Percentiles rank a stretch among this genome's conserved stretches.
phyloP scores from a whole-genome alignment of 2,797 vertebrate genomes.

The Hippopotamyrus pictus region DNA sequence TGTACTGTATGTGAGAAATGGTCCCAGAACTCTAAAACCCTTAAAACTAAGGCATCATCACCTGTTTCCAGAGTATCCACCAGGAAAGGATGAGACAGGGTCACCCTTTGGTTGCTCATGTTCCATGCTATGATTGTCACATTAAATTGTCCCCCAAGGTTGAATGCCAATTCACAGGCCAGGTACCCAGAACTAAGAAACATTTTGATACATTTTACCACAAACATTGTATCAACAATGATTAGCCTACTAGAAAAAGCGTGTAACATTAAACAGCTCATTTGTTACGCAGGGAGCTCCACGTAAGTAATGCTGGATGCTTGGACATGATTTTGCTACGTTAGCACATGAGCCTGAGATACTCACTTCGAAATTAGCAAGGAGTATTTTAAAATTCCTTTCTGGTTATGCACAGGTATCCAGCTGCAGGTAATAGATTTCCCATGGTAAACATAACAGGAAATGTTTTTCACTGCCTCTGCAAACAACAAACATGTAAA shows the following conservation, averaged over 20 bases:
- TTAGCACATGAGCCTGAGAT: neutral
- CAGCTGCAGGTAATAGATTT: slow-evolving; percentile 32
- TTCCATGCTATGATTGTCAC: slow-evolving; percentile 30
- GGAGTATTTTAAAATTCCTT: slow-evolving; percentile 8
- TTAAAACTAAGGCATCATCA: neutral
- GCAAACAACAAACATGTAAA: slow-evolving; percentile 2
- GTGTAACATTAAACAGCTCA: neutral
- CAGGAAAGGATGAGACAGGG: slow-evolving; percentile 16
- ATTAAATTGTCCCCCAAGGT: neutral
- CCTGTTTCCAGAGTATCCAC: neutral
- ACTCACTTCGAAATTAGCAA: slow-evolving; percentile 28
- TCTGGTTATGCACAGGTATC: slow-evolving; percentile 2
- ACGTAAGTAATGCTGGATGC: neutral
- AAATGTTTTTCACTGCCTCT: slow-evolving; percentile 33
- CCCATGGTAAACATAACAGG: slow-evolving; percentile 24
- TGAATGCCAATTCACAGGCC: neutral
- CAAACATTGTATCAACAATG: neutral
- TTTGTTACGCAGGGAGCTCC: neutral
- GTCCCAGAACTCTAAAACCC: neutral
- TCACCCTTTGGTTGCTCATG: neutral
- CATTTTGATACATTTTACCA: neutral
- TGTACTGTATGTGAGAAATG: neutral
- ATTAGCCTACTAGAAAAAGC: neutral
- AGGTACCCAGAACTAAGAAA: neutral
- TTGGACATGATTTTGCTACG: neutral